A percentile compares a stretch with the other conserved stretches of the same genome.
Conservation (phyloP, 2,113 vertebrate species). For the Scopus umbretta region DNA sequence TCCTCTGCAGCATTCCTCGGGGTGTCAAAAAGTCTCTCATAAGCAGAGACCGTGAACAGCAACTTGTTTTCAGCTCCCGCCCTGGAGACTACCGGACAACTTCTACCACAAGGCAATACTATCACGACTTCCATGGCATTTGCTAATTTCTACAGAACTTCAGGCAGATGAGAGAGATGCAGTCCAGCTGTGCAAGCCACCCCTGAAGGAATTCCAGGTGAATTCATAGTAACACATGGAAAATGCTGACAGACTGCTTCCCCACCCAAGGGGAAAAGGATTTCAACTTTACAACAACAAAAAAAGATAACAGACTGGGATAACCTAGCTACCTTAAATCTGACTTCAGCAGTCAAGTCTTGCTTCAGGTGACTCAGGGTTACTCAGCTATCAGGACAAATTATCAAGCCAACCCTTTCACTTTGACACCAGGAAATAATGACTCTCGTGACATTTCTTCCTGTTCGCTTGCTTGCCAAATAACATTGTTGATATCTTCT, state of each 20-base stretch:
- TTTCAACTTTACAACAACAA: neutral
- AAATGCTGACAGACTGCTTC: slow-evolving; percentile 24
- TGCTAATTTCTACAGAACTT: neutral
- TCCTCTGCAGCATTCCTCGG: neutral
- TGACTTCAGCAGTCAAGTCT: neutral
- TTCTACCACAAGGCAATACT: neutral
- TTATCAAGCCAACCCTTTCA: slow-evolving; percentile 51
- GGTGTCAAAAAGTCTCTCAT: neutral
- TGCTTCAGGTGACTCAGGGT: neutral
- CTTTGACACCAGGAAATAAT: slow-evolving; percentile 41
- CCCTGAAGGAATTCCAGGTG: neutral
- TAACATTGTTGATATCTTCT: neutral
- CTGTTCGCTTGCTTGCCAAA: neutral
- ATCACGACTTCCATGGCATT: fast-evolving
- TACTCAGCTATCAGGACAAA: slow-evolving; percentile 39
- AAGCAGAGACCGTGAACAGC: neutral
- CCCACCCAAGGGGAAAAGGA: neutral
- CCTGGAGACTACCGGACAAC: neutral
- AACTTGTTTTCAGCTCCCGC: neutral
- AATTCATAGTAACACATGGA: neutral
- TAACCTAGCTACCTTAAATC: slow-evolving; percentile 11
- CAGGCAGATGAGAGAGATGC: neutral
- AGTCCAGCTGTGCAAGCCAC: neutral
- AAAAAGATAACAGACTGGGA: neutral
- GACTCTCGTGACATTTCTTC: slow-evolving; percentile 5